Base-by-base conservation (phyloP, 2,113 vertebrate genomes). In the Syrrhaptes paradoxus region DNA sequence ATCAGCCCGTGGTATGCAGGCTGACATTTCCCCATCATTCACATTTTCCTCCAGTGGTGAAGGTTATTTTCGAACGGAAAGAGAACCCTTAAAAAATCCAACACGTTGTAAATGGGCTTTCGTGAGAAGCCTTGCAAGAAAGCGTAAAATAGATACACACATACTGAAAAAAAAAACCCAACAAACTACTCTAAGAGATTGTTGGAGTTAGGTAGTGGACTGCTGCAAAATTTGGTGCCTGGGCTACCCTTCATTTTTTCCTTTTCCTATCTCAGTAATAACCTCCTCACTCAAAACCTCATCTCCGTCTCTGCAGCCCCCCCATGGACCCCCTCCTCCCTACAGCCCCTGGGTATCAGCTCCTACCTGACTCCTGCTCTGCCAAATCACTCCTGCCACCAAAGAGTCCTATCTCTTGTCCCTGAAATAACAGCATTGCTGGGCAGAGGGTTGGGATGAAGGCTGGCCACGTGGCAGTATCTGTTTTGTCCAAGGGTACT, bases 401-500 rank as follows among this genome's bases (percentile, higher is more conserved):
- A 78, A 25, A 58, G 41, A 34, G 16, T 14, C 59, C 9, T 68
- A 38, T 59, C n/a, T 62, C 19, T 54, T 34, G 55, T 1, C 43
- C 46, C 38, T 86, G 72, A 26, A 86, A 31, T 11, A 45, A 5
- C 76, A 34, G 65, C 79, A 24, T 4, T n/a, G 54, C 45, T 46
- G 79, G n/a, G 49, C 79, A 80, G 62, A 72, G 65, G 72, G 68
- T 7, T 49, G 80, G 58, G 38, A 34, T 59, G 85, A 62, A 49
- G 66, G 15, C 43, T 77, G 79, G 15, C n/a, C 73, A 18, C 63
- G 84, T 57, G 58, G 72, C 90, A 91, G 38, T 38, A 46, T 13
- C 65, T 85, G 62, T 89, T 91, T 92, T 63, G 57, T 90, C 94
- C 81, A 26, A 95, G 89, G 90, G 58, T 95, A 68, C 93, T 93